These are phyloP conservation scores for Mormyrops attenuatus DNA, from an alignment of 2,797 vertebrate species.

Conservation along the genomic window DNA sequence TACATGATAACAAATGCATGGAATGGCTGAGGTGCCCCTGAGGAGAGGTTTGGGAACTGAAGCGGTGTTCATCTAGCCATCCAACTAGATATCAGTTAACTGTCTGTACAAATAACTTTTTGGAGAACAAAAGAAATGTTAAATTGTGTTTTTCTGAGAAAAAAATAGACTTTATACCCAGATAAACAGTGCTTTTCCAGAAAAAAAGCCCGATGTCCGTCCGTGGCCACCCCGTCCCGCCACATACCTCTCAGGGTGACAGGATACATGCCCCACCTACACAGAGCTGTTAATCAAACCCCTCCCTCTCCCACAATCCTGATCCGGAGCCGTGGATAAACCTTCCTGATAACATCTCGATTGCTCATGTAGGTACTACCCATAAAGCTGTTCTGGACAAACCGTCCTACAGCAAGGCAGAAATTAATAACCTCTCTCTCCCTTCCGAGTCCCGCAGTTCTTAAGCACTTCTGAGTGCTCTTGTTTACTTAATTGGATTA, in stretches of 20 bases:
- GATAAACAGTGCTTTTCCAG: not conserved
- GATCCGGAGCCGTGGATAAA: not conserved
- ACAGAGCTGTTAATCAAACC: not conserved
- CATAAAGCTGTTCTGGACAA: conserved; percentile 69
- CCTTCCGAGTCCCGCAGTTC: conserved; percentile 65
- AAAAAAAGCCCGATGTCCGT: not conserved
- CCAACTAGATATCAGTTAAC: not conserved
- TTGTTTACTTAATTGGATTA: conserved; percentile 84
- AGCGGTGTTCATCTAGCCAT: not conserved
- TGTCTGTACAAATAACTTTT: not conserved
- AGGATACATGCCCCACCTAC: not conserved
- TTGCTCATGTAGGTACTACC: conserved; percentile 57
- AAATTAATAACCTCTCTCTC: conserved; percentile 73
- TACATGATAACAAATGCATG: not conserved
- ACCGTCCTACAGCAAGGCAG: conserved; percentile 61
- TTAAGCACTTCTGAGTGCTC: conserved; percentile 73
- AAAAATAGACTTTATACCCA: not conserved
- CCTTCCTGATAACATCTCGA: not conserved
- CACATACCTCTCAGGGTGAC: not conserved
- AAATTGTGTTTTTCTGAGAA: not conserved
- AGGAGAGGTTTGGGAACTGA: not conserved
- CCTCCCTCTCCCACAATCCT: not conserved
- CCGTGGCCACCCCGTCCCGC: not conserved
- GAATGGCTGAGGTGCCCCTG: not conserved
- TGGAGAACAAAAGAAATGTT: not conserved